Percentiles rank a stretch among this genome's conserved stretches.
Conservation (phyloP, 1,140 invertebrate species). For the Phthorimaea operculella region DNA sequence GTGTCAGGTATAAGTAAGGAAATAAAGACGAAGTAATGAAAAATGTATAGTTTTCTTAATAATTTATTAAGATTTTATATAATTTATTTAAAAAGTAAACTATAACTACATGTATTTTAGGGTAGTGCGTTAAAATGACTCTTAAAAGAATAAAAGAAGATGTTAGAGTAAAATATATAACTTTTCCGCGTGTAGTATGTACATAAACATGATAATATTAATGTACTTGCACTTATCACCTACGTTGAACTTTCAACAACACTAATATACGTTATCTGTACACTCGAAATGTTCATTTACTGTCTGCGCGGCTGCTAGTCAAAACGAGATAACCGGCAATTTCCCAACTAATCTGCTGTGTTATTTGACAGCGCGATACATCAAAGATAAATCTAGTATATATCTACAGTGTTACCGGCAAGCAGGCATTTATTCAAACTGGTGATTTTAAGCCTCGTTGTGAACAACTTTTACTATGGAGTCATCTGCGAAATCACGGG, state of each 20-base stretch:
- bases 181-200: constrained; percentile 5
- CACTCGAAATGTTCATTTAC: constrained; percentile 50
- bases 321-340: constrained; percentile 36
- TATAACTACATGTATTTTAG: not conserved
- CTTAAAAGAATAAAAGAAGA: not conserved
- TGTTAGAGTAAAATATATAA: not conserved
- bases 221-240: constrained; percentile 29
- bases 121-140: not conserved
- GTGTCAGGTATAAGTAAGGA: not conserved
- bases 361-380: constrained; percentile 49
- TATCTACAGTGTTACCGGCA: no score
- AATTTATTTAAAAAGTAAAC: not conserved
- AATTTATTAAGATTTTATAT: not conserved
- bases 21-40: not conserved
- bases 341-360: constrained; percentile 28
- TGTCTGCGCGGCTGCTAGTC: constrained; percentile 25
- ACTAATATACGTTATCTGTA: constrained; percentile 49
- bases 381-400: constrained; percentile 36
- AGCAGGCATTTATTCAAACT: no score
- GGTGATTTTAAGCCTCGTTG: no score
- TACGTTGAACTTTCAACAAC: constrained; percentile 32
- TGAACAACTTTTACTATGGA: no score
- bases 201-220: constrained; percentile 19
- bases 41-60: not conserved
- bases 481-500: no score